Evolutionary conservation across 2,888 invertebrate genomes (phyloP).

Genomic region (Atrina japonica): DNA sequence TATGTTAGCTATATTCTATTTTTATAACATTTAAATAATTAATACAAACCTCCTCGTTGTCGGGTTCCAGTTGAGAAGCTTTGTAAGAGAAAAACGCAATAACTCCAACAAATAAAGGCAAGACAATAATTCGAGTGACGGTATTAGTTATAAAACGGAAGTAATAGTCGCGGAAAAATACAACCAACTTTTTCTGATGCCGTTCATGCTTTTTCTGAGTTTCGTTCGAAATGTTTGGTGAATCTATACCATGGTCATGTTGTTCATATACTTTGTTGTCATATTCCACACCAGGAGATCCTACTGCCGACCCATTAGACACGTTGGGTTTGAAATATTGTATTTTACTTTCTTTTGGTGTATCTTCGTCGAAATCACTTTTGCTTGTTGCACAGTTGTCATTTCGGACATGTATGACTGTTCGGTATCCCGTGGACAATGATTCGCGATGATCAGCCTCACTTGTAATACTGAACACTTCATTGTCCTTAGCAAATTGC

Average conservation of each 20-base stretch:
- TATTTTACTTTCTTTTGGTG: not conserved
- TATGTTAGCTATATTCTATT: too few species aligned
- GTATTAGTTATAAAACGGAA: conserved; percentile 67
- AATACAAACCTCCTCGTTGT: conserved; percentile 71
- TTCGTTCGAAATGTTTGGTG: not conserved
- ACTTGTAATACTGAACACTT: not conserved
- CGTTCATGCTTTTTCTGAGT: conserved; percentile 2
- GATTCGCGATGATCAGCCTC: not conserved
- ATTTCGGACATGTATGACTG: too few species aligned
- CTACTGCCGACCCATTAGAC: conserved; percentile 1
- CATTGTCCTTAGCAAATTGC: not conserved
- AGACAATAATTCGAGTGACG: conserved; percentile 57
- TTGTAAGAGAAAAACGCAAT: conserved; percentile 57
- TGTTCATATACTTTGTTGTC: not conserved
- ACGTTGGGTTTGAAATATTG: not conserved
- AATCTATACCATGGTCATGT: not conserved
- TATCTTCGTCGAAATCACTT: too few species aligned
- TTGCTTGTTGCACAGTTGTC: too few species aligned
- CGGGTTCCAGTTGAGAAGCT: conserved; percentile 61
- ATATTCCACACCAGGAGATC: not conserved
- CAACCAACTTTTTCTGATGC: conserved; percentile 51
- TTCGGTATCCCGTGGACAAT: too few species aligned
- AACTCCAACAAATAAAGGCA: conserved; percentile 49
- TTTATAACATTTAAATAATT: too few species aligned
- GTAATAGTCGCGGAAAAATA: conserved; percentile 68